These are phyloP conservation scores for Hormaphis cornu DNA, from an alignment of 1,140 invertebrate species.

Conservation along the genomic window DNA sequence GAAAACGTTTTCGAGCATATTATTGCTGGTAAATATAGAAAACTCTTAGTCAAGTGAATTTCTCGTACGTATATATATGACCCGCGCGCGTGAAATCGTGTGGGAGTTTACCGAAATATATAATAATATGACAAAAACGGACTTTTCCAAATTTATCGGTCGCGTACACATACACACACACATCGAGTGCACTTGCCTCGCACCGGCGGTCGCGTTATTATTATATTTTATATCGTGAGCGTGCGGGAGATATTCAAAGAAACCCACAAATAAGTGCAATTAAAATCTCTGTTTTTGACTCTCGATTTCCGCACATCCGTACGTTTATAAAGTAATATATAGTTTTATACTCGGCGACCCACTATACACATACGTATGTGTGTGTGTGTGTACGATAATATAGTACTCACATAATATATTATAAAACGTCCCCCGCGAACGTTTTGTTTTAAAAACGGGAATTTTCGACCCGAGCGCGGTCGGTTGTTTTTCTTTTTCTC, in stretches of 20 bases:
- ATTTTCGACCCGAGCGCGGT: constrained; percentile 12
- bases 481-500: constrained; percentile 24
- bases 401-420: not conserved
- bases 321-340: no score
- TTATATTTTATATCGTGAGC: not conserved
- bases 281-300: constrained; percentile 25
- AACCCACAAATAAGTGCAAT: constrained; percentile 12
- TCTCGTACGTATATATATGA: no score
- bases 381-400: not conserved
- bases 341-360: no score
- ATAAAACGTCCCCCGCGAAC: not conserved
- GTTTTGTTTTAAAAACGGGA: constrained; percentile 25
- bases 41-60: no score
- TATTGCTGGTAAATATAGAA: no score
- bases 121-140: constrained; percentile 23
- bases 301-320: not conserved
- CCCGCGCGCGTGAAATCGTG: no score
- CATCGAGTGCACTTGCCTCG: not conserved
- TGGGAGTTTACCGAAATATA: constrained; percentile 2
- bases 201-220: no score
- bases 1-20: no score
- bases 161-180: not conserved
- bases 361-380: not conserved
- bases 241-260: not conserved
- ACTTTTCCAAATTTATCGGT: not conserved